Conservation (phyloP, 2,113 vertebrate species). For the Eptesicus fuscus region DNA sequence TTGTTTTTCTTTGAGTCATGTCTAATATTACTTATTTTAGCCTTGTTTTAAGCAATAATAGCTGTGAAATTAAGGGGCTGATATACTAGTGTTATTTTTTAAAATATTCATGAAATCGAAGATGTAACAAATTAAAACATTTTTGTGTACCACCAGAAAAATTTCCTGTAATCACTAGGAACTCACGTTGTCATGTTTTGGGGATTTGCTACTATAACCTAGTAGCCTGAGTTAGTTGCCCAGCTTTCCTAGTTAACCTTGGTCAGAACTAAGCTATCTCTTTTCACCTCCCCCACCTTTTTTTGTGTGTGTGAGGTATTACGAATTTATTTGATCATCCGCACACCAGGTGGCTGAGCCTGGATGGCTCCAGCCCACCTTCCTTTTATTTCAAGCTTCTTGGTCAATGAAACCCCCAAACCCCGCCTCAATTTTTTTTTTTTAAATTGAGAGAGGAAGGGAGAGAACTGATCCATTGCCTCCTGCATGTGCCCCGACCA, state of each 20-base stretch:
- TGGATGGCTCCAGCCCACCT: not conserved
- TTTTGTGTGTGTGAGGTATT: too few relatives aligned
- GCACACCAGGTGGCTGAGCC: too few relatives aligned
- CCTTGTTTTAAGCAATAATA: not conserved
- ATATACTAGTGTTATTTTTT: not conserved
- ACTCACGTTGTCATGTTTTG: not conserved
- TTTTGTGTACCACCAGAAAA: not conserved
- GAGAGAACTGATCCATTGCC: not conserved
- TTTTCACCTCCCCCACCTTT: not conserved
- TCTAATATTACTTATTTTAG: not conserved
- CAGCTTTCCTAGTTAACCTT: not conserved
- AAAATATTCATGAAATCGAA: not conserved
- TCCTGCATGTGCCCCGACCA: not conserved
- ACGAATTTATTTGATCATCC: too few relatives aligned
- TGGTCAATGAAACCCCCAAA: not conserved
- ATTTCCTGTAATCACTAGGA: not conserved
- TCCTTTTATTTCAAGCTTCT: not conserved
- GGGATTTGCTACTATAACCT: not conserved
- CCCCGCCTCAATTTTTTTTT: not conserved
- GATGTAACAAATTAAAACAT: not conserved
- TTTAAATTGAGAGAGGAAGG: not conserved
- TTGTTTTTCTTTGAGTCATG: not conserved
- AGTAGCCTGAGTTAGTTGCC: not conserved
- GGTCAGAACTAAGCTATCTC: not conserved
- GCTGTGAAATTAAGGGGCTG: not conserved